A percentile compares a stretch with the other conserved stretches of the same genome.
These are phyloP conservation scores for Scelioninae gen. 2 DNA, from an alignment of 2,888 invertebrate species.

Conservation along the genomic window DNA sequence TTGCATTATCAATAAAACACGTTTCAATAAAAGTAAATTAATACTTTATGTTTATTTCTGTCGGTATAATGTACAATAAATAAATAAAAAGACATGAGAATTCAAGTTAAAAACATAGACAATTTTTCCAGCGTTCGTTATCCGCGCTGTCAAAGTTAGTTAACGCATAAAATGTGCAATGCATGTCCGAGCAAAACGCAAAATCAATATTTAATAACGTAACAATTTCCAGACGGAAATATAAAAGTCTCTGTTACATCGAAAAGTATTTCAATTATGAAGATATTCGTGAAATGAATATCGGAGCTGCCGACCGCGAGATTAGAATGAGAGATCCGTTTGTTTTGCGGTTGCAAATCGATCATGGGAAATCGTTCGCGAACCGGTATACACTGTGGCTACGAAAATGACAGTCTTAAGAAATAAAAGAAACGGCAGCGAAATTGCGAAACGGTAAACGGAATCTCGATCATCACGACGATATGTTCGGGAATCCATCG, in stretches of 20 bases:
- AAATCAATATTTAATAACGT: background rate
- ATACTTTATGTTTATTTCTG: no score
- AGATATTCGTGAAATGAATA: constrained; percentile 52
- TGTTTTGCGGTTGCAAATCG: constrained; percentile 58
- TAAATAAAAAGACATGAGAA: no score
- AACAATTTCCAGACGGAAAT: background rate
- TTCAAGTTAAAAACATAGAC: no score
- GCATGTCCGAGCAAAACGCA: no score
- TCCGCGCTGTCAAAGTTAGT: no score
- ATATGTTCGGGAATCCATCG: constrained; percentile 30
- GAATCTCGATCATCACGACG: constrained; percentile 51
- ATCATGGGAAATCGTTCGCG: constrained; percentile 56
- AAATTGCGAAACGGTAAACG: constrained; percentile 58
- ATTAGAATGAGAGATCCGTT: constrained; percentile 58
- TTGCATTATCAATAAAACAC: no score
- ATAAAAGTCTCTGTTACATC: constrained; percentile 9
- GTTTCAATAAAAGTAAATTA: no score
- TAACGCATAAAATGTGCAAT: no score
- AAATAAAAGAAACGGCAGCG: constrained; percentile 40
- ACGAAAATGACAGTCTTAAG: constrained; percentile 54
- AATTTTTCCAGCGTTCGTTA: no score
- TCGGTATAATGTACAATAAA: no score
- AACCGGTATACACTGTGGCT: constrained; percentile 51
- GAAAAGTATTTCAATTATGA: constrained; percentile 43
- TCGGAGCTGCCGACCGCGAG: constrained; percentile 49